Percentiles rank a stretch among this genome's conserved stretches.
phyloP scores from a whole-genome alignment of 2,888 invertebrate genomes.

The Rapana venosa region DNA sequence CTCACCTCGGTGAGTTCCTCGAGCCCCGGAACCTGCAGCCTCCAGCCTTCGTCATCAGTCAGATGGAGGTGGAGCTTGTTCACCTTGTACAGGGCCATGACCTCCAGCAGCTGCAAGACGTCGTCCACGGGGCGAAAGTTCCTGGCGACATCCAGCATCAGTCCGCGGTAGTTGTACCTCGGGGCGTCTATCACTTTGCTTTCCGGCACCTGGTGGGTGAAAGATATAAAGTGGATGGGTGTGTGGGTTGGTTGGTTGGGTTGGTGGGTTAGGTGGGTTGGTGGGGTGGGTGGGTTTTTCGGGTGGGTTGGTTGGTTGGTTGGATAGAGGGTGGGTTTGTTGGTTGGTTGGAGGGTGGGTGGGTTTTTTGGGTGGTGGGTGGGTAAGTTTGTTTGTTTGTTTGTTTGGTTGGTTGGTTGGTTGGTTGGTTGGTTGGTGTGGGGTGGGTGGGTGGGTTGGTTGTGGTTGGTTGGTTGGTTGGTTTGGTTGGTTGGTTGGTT shows the following conservation, averaged over 20 bases:
- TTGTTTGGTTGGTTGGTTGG: too few species aligned
- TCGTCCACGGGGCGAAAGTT: slow-evolving; percentile 69
- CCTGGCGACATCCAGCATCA: slow-evolving; percentile 74
- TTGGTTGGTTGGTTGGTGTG: too few species aligned
- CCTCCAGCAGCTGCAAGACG: slow-evolving; percentile 64
- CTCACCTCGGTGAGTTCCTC: slow-evolving; percentile 72
- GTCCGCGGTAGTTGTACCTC: slow-evolving; percentile 71
- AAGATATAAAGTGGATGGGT: neutral
- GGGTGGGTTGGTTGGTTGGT: too few species aligned
- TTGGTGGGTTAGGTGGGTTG: neutral
- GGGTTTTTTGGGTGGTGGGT: too few species aligned
- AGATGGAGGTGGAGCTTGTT: slow-evolving; percentile 75
- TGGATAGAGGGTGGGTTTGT: too few species aligned
- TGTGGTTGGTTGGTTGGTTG: neutral
- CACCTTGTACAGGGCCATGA: slow-evolving; percentile 75
- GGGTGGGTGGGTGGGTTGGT: neutral
- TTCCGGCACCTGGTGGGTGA: slow-evolving; percentile 52
- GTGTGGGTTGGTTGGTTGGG: neutral
- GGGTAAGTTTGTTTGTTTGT: too few species aligned
- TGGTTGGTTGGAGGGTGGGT: too few species aligned
- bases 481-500: neutral
- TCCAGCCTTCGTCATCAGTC: slow-evolving; percentile 76
- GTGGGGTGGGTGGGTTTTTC: neutral
- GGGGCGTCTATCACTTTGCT: slow-evolving; percentile 64
- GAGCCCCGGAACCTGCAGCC: slow-evolving; percentile 74